A percentile compares a stretch with the other conserved stretches of the same genome.
Evolutionary conservation across 2,113 vertebrate genomes (phyloP).

Genomic region (Pseudolaguvia tuberculata): DNA sequence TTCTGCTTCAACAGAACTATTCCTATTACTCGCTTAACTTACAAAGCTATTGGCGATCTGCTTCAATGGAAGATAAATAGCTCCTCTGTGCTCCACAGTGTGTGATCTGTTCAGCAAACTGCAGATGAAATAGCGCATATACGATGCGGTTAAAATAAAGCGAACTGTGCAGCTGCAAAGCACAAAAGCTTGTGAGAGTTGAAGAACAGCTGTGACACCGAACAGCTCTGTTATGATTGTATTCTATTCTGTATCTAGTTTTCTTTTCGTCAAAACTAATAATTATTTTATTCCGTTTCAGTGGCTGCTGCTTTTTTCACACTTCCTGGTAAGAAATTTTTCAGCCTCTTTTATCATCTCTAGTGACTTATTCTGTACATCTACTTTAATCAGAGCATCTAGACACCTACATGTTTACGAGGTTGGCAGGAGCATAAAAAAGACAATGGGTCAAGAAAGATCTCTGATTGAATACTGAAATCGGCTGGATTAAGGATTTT

Average conservation of each 20-base stretch:
- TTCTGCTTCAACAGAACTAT: neutral
- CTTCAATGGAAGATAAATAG: constrained; percentile 61
- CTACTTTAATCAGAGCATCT: neutral
- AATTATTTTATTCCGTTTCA: constrained; percentile 54
- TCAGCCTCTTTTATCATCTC: neutral
- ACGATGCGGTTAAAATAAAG: neutral
- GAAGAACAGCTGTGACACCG: neutral
- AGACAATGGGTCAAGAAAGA: neutral
- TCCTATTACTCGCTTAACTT: neutral
- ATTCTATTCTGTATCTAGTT: neutral
- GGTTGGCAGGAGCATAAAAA: neutral
- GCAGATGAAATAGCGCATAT: constrained; percentile 10
- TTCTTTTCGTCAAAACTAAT: neutral
- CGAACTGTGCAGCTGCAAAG: neutral
- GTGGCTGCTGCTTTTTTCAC: constrained; percentile 59
- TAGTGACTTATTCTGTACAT: no score
- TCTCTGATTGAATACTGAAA: neutral
- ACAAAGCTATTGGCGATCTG: constrained; percentile 43
- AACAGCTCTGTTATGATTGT: neutral
- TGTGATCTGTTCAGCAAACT: constrained; percentile 53
- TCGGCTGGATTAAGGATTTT: neutral
- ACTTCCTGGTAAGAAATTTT: constrained; percentile 41
- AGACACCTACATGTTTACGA: neutral
- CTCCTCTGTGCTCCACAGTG: constrained; percentile 52
- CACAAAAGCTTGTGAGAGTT: neutral